Percentiles rank a stretch among this genome's conserved stretches.
Conservation (phyloP, 2,888 invertebrate genomes). For the Patella pellucida region DNA sequence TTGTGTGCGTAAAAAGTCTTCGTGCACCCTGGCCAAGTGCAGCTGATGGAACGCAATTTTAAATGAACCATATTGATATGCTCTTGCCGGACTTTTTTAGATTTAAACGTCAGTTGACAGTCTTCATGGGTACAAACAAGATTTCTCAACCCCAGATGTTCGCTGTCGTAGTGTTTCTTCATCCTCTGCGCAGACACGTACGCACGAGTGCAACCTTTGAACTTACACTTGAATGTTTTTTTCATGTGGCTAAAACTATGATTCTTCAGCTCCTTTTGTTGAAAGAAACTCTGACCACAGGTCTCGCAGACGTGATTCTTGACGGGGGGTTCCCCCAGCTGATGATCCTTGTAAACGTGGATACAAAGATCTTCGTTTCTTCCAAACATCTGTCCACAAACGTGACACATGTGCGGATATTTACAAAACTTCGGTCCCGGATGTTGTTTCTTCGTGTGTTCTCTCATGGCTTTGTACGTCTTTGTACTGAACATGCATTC, state of each 20-base stretch:
- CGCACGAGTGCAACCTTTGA: background rate
- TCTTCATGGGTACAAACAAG: constrained; percentile 18
- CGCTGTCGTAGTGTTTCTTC: constrained; percentile 16
- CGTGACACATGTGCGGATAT: background rate
- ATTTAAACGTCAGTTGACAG: constrained; percentile 20
- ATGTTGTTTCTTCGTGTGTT: background rate
- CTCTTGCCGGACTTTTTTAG: background rate
- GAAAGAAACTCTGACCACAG: background rate
- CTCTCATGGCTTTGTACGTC: background rate
- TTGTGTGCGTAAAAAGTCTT: background rate
- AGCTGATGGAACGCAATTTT: constrained; percentile 15
- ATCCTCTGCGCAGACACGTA: background rate
- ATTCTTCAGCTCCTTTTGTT: background rate
- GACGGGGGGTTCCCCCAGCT: background rate
- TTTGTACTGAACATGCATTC: too few relatives aligned
- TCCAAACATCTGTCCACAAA: background rate
- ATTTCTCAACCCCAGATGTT: constrained; percentile 21
- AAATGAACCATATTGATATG: constrained; percentile 26
- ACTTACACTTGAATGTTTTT: background rate
- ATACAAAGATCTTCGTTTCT: background rate
- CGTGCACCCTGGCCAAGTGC: background rate
- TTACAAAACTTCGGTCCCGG: background rate
- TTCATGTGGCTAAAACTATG: background rate
- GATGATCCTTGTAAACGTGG: background rate
- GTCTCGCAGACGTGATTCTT: background rate